Conservation (phyloP, 1,140 invertebrate species). For the Pogonognathellus flavescens region DNA sequence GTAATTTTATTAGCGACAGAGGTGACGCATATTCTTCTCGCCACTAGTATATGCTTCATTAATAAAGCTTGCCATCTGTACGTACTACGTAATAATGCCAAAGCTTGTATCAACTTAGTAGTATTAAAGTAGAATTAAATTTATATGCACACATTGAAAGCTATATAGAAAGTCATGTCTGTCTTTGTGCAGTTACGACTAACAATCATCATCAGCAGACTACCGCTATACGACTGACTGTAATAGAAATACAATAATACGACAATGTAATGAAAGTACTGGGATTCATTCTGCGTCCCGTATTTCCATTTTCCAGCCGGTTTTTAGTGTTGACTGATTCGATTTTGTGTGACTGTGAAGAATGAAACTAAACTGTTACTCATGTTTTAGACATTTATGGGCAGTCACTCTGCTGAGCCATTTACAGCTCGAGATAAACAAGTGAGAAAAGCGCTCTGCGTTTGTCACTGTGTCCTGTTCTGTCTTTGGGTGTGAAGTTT, state of each 20-base stretch:
- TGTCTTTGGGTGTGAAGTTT: slow-evolving; percentile 30
- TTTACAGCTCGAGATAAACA: slow-evolving; percentile 8
- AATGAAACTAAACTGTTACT: slow-evolving; percentile 20
- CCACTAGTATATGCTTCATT: neutral
- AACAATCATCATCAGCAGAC: neutral
- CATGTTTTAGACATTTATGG: slow-evolving; percentile 45
- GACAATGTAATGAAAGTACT: neutral
- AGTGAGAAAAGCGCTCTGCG: slow-evolving; percentile 26
- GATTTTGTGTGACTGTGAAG: slow-evolving; percentile 20
- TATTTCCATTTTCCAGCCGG: slow-evolving; percentile 8
- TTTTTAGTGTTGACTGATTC: slow-evolving; percentile 21
- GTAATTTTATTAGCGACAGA: slow-evolving; percentile 5
- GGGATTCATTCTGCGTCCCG: neutral
- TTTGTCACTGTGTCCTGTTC: slow-evolving; percentile 41
- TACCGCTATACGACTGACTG: neutral
- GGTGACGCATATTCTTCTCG: slow-evolving; percentile 9
- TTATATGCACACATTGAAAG: no score
- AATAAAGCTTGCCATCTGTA: neutral
- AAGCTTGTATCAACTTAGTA: no score
- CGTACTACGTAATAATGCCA: no score
- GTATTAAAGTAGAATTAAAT: no score
- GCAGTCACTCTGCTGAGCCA: slow-evolving; percentile 20
- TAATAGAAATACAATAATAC: neutral
- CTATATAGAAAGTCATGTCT: neutral
- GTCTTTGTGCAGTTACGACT: neutral